These are phyloP conservation scores for Amia ocellicauda DNA, from an alignment of 2,113 vertebrate species.

Conservation along the genomic window DNA sequence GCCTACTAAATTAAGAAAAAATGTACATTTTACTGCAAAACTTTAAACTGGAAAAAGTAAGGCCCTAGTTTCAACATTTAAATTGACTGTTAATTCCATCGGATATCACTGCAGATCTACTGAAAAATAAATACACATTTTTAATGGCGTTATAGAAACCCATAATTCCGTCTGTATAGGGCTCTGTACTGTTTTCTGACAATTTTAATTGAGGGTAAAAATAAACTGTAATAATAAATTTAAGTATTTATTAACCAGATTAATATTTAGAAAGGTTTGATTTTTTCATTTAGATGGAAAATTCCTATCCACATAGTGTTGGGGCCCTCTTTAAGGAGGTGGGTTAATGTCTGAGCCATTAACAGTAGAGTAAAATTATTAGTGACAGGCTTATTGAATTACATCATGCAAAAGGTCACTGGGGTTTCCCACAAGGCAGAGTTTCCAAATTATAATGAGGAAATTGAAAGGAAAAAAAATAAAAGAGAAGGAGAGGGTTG, in stretches of 20 bases:
- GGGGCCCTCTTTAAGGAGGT: constrained; percentile 45
- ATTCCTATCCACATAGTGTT: constrained; percentile 45
- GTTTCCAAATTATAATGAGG: constrained; percentile 29
- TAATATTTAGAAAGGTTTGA: background rate
- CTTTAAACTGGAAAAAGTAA: too few relatives aligned
- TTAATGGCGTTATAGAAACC: too few relatives aligned
- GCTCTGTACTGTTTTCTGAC: too few relatives aligned
- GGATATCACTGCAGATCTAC: too few relatives aligned
- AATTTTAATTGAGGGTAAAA: background rate
- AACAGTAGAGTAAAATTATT: constrained; percentile 66
- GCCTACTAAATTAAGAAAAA: too few relatives aligned
- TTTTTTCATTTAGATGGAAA: constrained; percentile 37
- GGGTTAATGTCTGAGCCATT: constrained; percentile 58
- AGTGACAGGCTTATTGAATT: constrained; percentile 65
- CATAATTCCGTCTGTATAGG: too few relatives aligned
- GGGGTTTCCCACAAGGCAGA: constrained; percentile 46
- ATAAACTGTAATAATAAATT: background rate
- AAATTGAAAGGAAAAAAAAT: constrained; percentile 1
- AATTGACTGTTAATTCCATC: too few relatives aligned
- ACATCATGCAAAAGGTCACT: constrained; percentile 59
- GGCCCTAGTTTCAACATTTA: too few relatives aligned
- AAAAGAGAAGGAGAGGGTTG: background rate
- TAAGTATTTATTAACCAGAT: background rate
- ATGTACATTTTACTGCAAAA: too few relatives aligned
- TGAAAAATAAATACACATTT: too few relatives aligned